These are phyloP conservation scores for Hormaphis cornu DNA, from an alignment of 1,140 invertebrate genomes.

Conservation along the genomic window DNA sequence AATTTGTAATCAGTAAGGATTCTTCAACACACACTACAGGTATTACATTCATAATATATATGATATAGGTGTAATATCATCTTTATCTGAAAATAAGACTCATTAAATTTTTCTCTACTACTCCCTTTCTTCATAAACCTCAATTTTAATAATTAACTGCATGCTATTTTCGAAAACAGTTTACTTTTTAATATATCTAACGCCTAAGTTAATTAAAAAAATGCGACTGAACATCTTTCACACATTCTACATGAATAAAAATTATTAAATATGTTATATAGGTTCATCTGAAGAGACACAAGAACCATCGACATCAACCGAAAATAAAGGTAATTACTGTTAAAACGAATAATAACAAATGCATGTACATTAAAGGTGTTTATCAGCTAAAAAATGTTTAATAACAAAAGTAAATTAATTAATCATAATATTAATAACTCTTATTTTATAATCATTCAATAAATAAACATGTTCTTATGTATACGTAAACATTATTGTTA, in stretches of 20 bases:
- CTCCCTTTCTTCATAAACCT: not conserved
- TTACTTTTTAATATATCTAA: not conserved
- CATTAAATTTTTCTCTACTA: not conserved
- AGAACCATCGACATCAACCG: not conserved
- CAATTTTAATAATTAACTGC: not conserved
- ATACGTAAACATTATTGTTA: no score
- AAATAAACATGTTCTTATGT: no score
- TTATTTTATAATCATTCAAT: not conserved
- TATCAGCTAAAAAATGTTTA: not conserved
- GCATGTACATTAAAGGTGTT: not conserved
- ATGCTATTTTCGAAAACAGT: not conserved
- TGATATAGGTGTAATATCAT: constrained; percentile 5
- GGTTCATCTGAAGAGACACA: not conserved
- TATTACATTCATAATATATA: not conserved
- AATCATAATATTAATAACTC: not conserved
- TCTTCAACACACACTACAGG: constrained; percentile 8
- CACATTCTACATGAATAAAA: not conserved
- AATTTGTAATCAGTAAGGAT: constrained; percentile 9
- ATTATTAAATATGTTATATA: not conserved
- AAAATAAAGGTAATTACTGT: constrained; percentile 6
- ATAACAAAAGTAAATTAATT: not conserved
- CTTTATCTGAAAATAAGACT: not conserved
- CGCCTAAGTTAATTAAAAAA: not conserved
- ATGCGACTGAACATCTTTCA: not conserved
- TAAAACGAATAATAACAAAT: not conserved